phyloP scores from a whole-genome alignment of 2,888 invertebrate genomes.

The Monoplex corrugatus region DNA sequence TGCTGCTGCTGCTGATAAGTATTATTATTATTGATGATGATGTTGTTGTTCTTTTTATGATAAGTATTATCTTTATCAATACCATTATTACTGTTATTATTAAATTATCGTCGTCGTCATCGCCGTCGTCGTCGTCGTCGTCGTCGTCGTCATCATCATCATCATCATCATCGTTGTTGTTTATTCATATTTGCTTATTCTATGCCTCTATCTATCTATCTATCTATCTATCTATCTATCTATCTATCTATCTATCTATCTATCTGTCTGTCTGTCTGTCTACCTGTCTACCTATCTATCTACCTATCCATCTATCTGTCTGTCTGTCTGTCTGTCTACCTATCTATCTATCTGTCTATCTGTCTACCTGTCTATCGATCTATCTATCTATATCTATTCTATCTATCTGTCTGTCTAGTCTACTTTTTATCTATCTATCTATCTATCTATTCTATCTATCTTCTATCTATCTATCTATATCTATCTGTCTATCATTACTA shows the following conservation, averaged over 20 bases:
- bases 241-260: not conserved
- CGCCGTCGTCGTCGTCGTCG: not conserved
- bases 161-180: not conserved
- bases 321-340: not conserved
- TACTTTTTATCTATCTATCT: not conserved
- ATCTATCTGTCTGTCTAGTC: no score
- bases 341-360: not conserved
- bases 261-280: not conserved
- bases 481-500: no score
- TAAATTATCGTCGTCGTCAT: no score
- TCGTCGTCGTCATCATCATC: not conserved
- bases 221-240: not conserved
- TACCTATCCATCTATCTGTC: not conserved
- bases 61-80: no score
- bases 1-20: no score
- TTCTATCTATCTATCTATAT: not conserved
- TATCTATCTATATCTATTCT: not conserved
- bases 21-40: not conserved
- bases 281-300: not conserved
- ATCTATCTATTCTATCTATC: not conserved
- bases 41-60: no score
- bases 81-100: no score
- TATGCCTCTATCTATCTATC: not conserved
- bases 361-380: not conserved
- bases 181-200: not conserved